Conservation (phyloP, 2,888 invertebrate genomes). For the Arge pagana region DNA sequence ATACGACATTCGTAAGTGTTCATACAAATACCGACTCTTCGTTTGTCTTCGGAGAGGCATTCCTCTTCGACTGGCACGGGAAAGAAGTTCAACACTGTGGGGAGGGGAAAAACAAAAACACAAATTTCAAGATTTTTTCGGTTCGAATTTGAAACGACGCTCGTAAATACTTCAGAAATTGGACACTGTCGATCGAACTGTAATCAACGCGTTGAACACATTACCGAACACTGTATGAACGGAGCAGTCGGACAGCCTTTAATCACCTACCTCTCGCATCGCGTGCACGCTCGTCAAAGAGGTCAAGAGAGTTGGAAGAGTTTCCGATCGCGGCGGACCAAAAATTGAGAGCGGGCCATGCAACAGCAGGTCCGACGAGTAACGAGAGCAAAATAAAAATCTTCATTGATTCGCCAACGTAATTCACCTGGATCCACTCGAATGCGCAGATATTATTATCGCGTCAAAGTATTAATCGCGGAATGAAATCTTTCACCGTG, state of each 20-base stretch:
- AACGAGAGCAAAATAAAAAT: not conserved
- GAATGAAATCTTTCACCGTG: slow-evolving; percentile 5
- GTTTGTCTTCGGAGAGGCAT: slow-evolving; percentile 73
- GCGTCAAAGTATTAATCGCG: not conserved
- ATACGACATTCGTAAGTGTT: slow-evolving; percentile 84
- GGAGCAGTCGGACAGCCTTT: too few relatives aligned
- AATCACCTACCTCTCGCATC: slow-evolving; percentile 13
- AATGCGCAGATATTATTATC: too few relatives aligned
- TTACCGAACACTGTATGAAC: too few relatives aligned
- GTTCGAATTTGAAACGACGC: too few relatives aligned
- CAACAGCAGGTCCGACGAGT: not conserved
- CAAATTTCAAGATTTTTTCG: too few relatives aligned
- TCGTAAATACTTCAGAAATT: too few relatives aligned
- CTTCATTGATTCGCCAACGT: too few relatives aligned
- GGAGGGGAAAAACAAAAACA: not conserved
- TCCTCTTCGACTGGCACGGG: slow-evolving; percentile 83
- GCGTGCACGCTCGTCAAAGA: slow-evolving; percentile 7
- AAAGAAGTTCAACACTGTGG: slow-evolving; percentile 78
- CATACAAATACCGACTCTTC: slow-evolving; percentile 76
- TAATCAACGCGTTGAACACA: too few relatives aligned
- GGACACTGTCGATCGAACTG: too few relatives aligned
- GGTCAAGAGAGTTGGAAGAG: slow-evolving; percentile 5
- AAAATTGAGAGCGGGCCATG: slow-evolving; percentile 13
- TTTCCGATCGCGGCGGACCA: slow-evolving; percentile 7
- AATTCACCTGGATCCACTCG: too few relatives aligned